Conservation (phyloP, 2,797 vertebrate genomes). For the Crocidura indochinensis region DNA sequence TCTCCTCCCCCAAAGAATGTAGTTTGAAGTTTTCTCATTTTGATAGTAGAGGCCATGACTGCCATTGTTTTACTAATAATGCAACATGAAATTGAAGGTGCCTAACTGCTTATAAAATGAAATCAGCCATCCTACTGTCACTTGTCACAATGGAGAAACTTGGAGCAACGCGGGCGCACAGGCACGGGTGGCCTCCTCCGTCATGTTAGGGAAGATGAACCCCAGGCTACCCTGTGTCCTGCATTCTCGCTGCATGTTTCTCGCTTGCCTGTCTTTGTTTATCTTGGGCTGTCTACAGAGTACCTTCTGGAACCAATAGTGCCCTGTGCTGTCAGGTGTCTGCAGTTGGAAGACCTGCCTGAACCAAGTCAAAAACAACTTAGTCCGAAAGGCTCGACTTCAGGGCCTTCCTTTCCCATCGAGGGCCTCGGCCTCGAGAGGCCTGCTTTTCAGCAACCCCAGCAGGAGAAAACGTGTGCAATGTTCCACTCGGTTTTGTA, state of each 20-base stretch:
- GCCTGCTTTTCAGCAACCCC: slow-evolving; percentile 84
- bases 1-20: slow-evolving; percentile 86
- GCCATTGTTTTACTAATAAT: slow-evolving; percentile 80
- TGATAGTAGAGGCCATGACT: slow-evolving; percentile 74
- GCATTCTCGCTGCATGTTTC: slow-evolving; percentile 71
- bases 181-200: slow-evolving; percentile 32
- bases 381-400: slow-evolving; percentile 38
- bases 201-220: slow-evolving; percentile 42
- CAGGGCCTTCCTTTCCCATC: slow-evolving; percentile 18
- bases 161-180: slow-evolving; percentile 42
- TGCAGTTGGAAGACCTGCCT: slow-evolving; percentile 35
- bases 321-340: slow-evolving; percentile 76
- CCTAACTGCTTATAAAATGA: slow-evolving; percentile 83
- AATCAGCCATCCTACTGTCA: slow-evolving; percentile 77
- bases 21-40: slow-evolving; percentile 76
- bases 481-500: slow-evolving; percentile 87
- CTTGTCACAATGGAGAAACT: slow-evolving; percentile 77
- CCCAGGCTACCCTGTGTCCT: slow-evolving; percentile 51
- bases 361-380: slow-evolving; percentile 27
- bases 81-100: slow-evolving; percentile 85
- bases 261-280: slow-evolving; percentile 77
- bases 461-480: slow-evolving; percentile 88
- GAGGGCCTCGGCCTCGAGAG: slow-evolving; percentile 81
- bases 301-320: slow-evolving; percentile 79
- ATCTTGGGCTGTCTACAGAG: slow-evolving; percentile 74